Conservation (phyloP, 2,113 vertebrate genomes). For the Megaleporinus macrocephalus region DNA sequence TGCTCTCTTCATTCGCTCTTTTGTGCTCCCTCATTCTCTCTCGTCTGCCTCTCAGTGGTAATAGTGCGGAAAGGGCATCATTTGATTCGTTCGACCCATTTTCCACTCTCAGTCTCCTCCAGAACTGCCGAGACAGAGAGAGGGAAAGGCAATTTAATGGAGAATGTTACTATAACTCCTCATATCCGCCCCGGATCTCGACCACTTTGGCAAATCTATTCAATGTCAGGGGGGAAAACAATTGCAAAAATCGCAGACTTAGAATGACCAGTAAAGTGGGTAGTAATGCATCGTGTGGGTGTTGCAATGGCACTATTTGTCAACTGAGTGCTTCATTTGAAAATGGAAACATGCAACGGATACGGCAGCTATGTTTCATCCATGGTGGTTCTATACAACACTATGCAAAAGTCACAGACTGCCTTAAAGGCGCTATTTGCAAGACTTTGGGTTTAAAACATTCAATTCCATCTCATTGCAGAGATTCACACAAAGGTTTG, state of each 20-base stretch:
- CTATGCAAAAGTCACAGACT: too few species aligned
- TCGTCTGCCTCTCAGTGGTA: conserved; percentile 29
- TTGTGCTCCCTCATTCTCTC: conserved; percentile 2
- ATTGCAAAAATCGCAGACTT: not conserved
- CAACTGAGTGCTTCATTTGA: not conserved
- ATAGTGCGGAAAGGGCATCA: conserved; percentile 26
- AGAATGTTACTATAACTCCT: not conserved
- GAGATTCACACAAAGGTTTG: too few species aligned
- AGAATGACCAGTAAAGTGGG: conserved; percentile 15
- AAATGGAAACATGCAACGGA: not conserved
- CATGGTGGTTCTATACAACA: not conserved
- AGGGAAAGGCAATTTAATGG: conserved; percentile 18
- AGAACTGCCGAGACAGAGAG: conserved; percentile 16
- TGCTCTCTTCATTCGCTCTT: conserved; percentile 5
- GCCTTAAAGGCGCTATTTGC: too few species aligned
- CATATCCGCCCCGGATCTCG: not conserved
- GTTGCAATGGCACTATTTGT: conserved; percentile 15
- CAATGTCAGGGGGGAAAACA: conserved; percentile 10
- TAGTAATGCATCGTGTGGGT: not conserved
- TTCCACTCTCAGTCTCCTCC: conserved; percentile 17
- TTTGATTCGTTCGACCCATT: conserved; percentile 44
- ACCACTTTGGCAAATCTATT: not conserved
- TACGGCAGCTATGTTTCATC: not conserved
- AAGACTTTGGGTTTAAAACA: too few species aligned
- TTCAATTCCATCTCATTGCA: too few species aligned